These are phyloP conservation scores for Channallabes apus DNA, from an alignment of 2,797 vertebrate genomes.

Conservation along the genomic window DNA sequence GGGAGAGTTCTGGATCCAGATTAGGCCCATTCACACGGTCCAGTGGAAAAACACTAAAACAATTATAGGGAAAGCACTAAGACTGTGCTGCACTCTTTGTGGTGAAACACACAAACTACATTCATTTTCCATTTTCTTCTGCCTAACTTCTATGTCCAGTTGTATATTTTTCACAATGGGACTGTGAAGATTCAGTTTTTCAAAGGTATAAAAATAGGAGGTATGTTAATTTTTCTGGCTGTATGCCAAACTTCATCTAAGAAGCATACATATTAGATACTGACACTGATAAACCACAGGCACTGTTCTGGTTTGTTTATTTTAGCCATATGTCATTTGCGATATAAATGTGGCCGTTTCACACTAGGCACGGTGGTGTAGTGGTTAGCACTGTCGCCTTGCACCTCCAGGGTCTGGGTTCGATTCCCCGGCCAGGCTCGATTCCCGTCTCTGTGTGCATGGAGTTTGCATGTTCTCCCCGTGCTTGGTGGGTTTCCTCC, in stretches of 20 bases:
- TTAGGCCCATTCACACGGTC: not conserved
- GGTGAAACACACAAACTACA: not conserved
- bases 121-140: not conserved
- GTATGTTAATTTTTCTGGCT: not conserved
- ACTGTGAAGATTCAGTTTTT: not conserved
- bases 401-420: too few species aligned
- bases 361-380: too few species aligned
- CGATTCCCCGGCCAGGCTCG: too few species aligned
- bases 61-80: not conserved
- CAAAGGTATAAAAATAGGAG: not conserved
- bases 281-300: not conserved
- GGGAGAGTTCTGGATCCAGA: not conserved
- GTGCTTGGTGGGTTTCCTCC: too few species aligned
- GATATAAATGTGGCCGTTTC: not conserved
- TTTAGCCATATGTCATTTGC: not conserved
- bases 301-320: not conserved
- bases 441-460: too few species aligned
- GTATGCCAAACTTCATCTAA: constrained; percentile 2
- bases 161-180: not conserved
- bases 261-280: not conserved
- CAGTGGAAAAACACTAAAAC: not conserved
- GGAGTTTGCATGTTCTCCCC: too few species aligned
- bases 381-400: too few species aligned
- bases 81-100: too few species aligned
- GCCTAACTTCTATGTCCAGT: not conserved